Conservation (phyloP, 2,888 invertebrate species). For the Tenthredo mesomela region DNA sequence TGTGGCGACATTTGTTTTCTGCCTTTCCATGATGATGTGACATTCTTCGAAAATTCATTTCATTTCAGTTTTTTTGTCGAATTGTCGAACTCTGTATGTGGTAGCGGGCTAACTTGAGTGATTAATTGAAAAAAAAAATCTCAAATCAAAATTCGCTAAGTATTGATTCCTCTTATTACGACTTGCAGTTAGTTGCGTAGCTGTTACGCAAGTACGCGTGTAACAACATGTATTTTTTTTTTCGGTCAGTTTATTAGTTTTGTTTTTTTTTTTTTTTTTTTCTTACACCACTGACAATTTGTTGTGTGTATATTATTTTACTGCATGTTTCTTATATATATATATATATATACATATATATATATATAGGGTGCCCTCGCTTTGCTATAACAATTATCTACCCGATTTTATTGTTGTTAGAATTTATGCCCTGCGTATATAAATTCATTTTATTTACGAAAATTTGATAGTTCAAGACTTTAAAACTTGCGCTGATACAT, state of each 20-base stretch:
- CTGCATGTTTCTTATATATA: background rate
- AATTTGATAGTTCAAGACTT: background rate
- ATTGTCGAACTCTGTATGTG: background rate
- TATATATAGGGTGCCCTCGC: background rate
- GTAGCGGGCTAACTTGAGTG: background rate
- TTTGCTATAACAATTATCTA: too few species aligned
- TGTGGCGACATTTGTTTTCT: background rate
- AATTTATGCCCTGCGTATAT: too few species aligned
- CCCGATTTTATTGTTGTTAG: too few species aligned
- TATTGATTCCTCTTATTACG: background rate
- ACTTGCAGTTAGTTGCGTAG: too few species aligned
- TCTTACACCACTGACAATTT: background rate
- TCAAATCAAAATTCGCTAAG: background rate
- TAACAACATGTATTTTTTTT: background rate
- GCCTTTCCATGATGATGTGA: background rate
- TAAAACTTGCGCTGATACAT: background rate
- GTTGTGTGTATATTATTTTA: background rate
- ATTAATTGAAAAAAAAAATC: background rate
- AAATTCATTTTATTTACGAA: too few species aligned
- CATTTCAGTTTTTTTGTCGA: background rate
- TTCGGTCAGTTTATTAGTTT: background rate
- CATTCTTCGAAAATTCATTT: background rate
- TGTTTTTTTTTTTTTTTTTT: background rate
- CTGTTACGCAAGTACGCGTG: background rate
- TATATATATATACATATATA: background rate